phyloP scores from a whole-genome alignment of 2,797 vertebrate genomes.

The Esox masquinongy region DNA sequence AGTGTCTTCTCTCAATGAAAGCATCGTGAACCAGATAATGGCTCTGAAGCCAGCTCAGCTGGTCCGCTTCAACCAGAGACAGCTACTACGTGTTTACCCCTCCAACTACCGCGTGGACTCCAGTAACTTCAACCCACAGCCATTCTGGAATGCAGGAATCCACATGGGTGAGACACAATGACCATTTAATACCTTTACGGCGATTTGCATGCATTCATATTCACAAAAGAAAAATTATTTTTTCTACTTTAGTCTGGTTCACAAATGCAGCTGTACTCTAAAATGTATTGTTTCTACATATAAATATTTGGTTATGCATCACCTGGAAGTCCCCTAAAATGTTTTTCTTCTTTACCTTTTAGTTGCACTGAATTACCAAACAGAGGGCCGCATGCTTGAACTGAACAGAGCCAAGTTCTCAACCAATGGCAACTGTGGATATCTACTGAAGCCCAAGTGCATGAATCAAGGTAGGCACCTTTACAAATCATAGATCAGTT shows the following conservation, averaged over 20 bases:
- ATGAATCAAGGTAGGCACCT: conserved; percentile 85
- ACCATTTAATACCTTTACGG: not conserved
- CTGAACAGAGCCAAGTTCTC: conserved; percentile 92
- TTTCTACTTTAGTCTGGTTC: not conserved
- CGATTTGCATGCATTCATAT: not conserved
- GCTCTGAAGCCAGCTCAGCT: conserved; percentile 85
- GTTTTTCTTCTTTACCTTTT: conserved; percentile 15
- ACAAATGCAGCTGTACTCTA: not conserved
- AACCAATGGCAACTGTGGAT: conserved; percentile 91
- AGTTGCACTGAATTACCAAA: conserved; percentile 97
- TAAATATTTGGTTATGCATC: too few relatives aligned
- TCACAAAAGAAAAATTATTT: not conserved
- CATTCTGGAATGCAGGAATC: conserved; percentile 94
- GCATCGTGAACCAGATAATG: conserved; percentile 90
- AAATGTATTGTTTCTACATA: not conserved
- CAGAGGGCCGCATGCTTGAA: conserved; percentile 92
- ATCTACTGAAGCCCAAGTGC: conserved; percentile 89
- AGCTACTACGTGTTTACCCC: conserved; percentile 90
- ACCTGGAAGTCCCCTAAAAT: not conserved
- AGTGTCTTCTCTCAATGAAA: conserved; percentile 96
- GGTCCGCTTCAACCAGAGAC: conserved; percentile 92
- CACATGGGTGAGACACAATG: conserved; percentile 81
- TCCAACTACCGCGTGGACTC: conserved; percentile 94
- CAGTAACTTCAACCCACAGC: conserved; percentile 96
- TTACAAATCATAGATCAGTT: not conserved